Evolutionary conservation across 2,797 vertebrate genomes (phyloP).

Genomic region (Triplophysa yarkandensis): DNA sequence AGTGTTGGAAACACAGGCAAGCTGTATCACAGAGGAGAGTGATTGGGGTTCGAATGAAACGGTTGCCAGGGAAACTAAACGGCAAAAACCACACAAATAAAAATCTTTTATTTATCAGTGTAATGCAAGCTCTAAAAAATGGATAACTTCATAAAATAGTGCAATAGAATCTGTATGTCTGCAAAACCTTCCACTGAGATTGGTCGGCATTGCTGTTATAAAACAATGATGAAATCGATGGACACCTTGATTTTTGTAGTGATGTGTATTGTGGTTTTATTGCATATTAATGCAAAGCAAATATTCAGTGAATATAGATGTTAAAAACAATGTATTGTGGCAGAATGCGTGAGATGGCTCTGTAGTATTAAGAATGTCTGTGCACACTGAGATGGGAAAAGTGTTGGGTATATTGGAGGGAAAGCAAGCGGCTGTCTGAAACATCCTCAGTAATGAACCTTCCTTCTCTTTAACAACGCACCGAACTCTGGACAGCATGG

Average conservation of each 20-base stretch:
- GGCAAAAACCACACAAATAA: constrained; percentile 62
- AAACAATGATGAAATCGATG: constrained; percentile 23
- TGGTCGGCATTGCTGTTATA: not conserved
- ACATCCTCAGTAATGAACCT: not conserved
- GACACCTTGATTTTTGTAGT: constrained; percentile 5
- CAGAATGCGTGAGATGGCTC: not conserved
- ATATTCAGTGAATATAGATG: not conserved
- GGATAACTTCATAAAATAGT: constrained; percentile 1
- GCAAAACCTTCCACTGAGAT: not conserved
- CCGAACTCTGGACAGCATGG: not conserved
- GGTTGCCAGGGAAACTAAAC: constrained; percentile 77
- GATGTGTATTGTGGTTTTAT: not conserved
- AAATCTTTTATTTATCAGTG: constrained; percentile 68
- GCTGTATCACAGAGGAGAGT: constrained; percentile 61
- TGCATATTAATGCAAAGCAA: not conserved
- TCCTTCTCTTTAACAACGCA: constrained; percentile 29
- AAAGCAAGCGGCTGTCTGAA: constrained; percentile 14
- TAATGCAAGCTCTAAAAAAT: constrained; percentile 57
- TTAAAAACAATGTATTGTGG: not conserved
- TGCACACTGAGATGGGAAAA: not conserved
- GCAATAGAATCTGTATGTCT: not conserved
- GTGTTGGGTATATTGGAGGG: constrained; percentile 5
- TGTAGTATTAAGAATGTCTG: not conserved
- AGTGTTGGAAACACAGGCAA: constrained; percentile 42
- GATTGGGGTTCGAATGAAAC: constrained; percentile 59